Percentiles rank a stretch among this genome's conserved stretches.
Conservation (phyloP, 2,797 vertebrate genomes). For the Acrocephalus scirpaceus region DNA sequence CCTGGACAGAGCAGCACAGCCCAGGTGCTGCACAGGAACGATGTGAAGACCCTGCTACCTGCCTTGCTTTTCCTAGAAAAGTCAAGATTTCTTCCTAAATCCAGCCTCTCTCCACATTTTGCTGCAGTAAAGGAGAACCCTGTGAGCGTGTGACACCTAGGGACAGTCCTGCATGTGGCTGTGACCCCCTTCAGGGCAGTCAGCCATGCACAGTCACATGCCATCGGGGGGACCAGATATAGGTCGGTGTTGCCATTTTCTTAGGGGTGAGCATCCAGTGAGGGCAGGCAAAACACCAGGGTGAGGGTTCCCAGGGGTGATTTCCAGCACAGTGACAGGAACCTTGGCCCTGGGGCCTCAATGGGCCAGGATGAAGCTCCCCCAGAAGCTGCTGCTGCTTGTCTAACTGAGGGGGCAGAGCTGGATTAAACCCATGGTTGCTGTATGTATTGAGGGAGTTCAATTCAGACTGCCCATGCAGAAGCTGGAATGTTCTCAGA, state of each 20-base stretch:
- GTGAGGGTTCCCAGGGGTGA: background rate
- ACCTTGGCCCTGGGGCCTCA: background rate
- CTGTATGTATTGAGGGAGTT: background rate
- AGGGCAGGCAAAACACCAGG: background rate
- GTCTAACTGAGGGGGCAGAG: background rate
- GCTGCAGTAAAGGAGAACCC: background rate
- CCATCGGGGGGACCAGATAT: fast-evolving
- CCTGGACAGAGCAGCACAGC: background rate
- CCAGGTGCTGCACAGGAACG: fast-evolving
- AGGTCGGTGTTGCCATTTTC: background rate
- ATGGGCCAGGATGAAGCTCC: background rate
- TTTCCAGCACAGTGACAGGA: background rate
- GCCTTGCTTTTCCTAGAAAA: background rate
- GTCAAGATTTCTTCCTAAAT: background rate
- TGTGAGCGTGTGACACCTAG: fast-evolving
- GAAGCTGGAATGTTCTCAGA: slow-evolving; percentile 20
- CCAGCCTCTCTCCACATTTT: background rate
- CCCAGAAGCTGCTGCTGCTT: background rate
- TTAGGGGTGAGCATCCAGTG: fast-evolving
- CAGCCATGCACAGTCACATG: background rate
- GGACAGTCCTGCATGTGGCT: background rate
- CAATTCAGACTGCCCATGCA: background rate
- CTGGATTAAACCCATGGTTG: background rate
- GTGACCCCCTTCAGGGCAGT: background rate
- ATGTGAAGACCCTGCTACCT: background rate